Base-by-base conservation (phyloP, 2,113 vertebrate species). In the Pterophyllum scalare region DNA sequence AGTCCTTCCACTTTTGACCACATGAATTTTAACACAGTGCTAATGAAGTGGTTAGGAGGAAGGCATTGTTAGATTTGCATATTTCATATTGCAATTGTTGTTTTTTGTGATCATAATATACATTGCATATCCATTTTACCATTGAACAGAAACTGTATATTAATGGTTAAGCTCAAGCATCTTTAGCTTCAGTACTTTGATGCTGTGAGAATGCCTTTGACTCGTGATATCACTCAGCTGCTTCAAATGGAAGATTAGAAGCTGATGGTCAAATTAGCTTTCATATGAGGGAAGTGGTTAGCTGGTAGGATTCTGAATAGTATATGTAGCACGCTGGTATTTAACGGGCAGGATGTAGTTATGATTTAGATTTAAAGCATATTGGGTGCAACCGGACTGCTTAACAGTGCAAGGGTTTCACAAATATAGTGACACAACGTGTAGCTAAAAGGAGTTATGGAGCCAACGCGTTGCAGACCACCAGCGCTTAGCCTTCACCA, bases 11-110 rank as follows among this genome's bases (percentile, higher is more conserved):
- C 2, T 20, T 13, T 52, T 52, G 9, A 72, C 43, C 28, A 52
- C 20, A 31, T 52, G 28, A 7, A 52, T 72, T 72, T 54, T 28
- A 72, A 24, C 0, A 0, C 17, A 72, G 17, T 14, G 2, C 15
- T 33, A 33, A 33, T 33, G 31, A 33, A 33, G 31, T 33, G 31
- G 31, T 33, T 33, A 33, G 6, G 31, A 6, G 31, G 31, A 33
- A 33, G 31, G 5, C 6, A 33, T 6, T 33, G 31, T 6, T 33
- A 6, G 31, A 33, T 33, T 33, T 33, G 6, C 31, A 0, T 20
- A 52, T 26, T 52, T 52, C 65, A 31, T 28, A 31, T 72, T 52
- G 43, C 24, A 72, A 31, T 72, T 70, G 40, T 28, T 28, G 5
- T 49, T 70, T 70, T 70, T 2, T 70, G 65, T 72, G 43, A 20